Evolutionary conservation across 1,140 invertebrate genomes (phyloP), one percentile per base, ranked within the genome.

Genomic region (Drosophila tsacasi): DNA sequence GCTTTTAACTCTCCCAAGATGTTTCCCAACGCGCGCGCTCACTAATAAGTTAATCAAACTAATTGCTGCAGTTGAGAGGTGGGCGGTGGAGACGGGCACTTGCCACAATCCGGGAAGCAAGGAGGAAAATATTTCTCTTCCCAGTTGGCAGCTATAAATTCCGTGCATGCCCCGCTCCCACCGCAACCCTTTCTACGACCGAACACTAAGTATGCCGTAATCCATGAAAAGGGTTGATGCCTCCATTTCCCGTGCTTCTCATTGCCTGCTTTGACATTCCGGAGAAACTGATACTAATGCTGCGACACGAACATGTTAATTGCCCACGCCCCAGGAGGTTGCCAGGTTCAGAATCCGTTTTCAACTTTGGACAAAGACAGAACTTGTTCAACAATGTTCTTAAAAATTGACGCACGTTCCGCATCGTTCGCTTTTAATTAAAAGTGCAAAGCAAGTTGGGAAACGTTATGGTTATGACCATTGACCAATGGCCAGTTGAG

Each of bases 21-120:
- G 32, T 19, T 37, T 27, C 75, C 35, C 3, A n/a, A n/a, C 21
- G 35, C 12, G 44, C 42, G 12, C 23, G 59, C 32, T 65, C 23
- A 61, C 52, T 79, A 81, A 91, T 90, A 85, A 80, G 86, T 90
- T 91, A 90, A 91, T 85, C 82, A 80, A 90, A 91, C 85, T 91
- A 89, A 89, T 90, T 84, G 77, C 66, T 13, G 27, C n/a, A 32
- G 27, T 32, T 32, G 27, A 13, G 50, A 32, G 63, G 40, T 42
- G 55, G 59, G 50, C 27, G 60, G 32, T 30, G 46, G 13, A 37
- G 37, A 57, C 3, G 55, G 60, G 57, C 64, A 61, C 47, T 67
- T 55, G 30, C 63, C 58, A 27, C 55, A 78, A 62, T 47, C 44
- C 25, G 25, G 21, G 17, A 32, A 50, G 42, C 10, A 39, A 67